Evolutionary conservation across 1,140 invertebrate genomes (phyloP).

Genomic region (Philopotamus ludificatus): DNA sequence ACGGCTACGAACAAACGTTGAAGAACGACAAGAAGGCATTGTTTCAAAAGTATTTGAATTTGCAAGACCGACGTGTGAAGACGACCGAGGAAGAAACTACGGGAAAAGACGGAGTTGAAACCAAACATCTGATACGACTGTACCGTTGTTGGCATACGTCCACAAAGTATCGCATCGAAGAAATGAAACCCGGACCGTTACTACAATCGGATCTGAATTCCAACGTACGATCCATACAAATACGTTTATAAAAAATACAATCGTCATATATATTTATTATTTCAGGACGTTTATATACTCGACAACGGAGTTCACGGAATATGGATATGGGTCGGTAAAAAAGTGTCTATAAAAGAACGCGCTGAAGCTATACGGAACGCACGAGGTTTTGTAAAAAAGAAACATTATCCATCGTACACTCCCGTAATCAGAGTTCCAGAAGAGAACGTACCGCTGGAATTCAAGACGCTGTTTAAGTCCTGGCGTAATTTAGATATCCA

Average conservation of each 20-base stretch:
- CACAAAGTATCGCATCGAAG: slow-evolving; percentile 81
- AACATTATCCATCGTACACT: slow-evolving; percentile 72
- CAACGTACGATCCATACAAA: slow-evolving; percentile 54
- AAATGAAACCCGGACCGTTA: slow-evolving; percentile 83
- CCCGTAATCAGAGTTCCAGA: slow-evolving; percentile 80
- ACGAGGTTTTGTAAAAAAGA: slow-evolving; percentile 86
- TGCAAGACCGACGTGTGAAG: slow-evolving; percentile 62
- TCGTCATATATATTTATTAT: background rate
- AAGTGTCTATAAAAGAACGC: slow-evolving; percentile 67
- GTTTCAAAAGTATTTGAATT: slow-evolving; percentile 69
- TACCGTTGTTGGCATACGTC: slow-evolving; percentile 73
- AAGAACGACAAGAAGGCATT: slow-evolving; percentile 61
- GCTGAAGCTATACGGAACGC: slow-evolving; percentile 81
- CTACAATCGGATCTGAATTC: slow-evolving; percentile 75
- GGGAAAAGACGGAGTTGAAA: slow-evolving; percentile 45
- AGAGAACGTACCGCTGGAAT: slow-evolving; percentile 81
- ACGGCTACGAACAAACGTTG: slow-evolving; percentile 80
- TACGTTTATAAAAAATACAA: background rate
- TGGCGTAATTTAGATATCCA: slow-evolving; percentile 64
- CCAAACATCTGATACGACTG: slow-evolving; percentile 59
- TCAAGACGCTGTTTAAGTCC: slow-evolving; percentile 75
- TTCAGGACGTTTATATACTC: slow-evolving; percentile 79
- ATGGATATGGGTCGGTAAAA: slow-evolving; percentile 90
- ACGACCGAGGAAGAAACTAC: slow-evolving; percentile 53
- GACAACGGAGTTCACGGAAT: slow-evolving; percentile 84